Evolutionary conservation across 2,797 vertebrate species (phyloP), one percentile per base, ranked within the genome.

Genomic region (Thaleichthys pacificus): DNA sequence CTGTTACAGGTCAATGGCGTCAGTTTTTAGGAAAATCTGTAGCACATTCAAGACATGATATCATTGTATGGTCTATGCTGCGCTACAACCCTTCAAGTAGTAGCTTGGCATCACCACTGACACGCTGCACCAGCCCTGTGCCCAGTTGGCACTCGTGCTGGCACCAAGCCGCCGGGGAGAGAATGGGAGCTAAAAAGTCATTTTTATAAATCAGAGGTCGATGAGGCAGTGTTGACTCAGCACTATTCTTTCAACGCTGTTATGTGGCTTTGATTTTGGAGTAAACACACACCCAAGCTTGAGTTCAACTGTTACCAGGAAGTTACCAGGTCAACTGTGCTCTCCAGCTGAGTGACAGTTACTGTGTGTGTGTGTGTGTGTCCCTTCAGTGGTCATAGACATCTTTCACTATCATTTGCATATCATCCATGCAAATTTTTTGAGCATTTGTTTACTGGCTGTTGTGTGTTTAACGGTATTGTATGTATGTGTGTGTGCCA

Each of bases 341-440:
- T 15, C 66, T 54, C 47, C 35, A 56, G 8, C 42, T n/a, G 24
- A 67, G 49, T 68, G 26, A 68, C 17, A 32, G 17, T 28, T 68
- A 57, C 49, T n/a, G 15, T 67, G 66, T 83, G 63, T 12, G 63
- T 71, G 77, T 85, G 75, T 42, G 42, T 21, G 56, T 49, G 64
- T 54, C 17, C 1, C 9, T 11, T 11, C 35, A 9, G 35, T 2
- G 35, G 35, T 47, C 42, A 47, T 3, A 47, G 42, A 47, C 42
- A 47, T 12, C 42, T 47, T 19, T 38, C 14, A 47, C 42, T 47
- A 47, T 47, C 11, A n/a, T n/a, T 21, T 77, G 78, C 70, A 77
- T 70, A 66, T 15, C 30, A 24, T 30, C 5, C 54, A 19, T 30
- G 22, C 30, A 47, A 47, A 47, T 12, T 0, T 3, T 47, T 14